These are phyloP conservation scores for Sprattus sprattus DNA, from an alignment of 2,113 vertebrate genomes.

Conservation along the genomic window DNA sequence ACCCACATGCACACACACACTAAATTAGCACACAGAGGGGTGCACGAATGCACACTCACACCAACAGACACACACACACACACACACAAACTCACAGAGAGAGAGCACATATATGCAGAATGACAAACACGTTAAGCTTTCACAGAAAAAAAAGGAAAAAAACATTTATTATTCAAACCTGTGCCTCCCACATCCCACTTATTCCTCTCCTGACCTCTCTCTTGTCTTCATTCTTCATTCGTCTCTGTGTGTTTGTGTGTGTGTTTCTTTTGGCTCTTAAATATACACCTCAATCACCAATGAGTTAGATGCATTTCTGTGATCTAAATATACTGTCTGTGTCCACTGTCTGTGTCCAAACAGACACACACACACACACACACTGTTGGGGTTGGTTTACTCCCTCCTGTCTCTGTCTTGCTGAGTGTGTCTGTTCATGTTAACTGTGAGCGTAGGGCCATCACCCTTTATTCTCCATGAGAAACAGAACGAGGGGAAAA, in stretches of 20 bases:
- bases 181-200: background rate
- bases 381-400: background rate
- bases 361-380: background rate
- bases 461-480: background rate
- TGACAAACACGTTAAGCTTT: background rate
- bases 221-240: background rate
- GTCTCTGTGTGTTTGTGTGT: conserved; percentile 19
- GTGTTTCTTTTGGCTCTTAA: background rate
- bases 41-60: background rate
- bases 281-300: background rate
- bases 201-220: background rate
- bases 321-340: background rate
- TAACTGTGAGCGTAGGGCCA: background rate
- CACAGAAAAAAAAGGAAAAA: background rate
- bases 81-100: too few species aligned
- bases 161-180: too few species aligned
- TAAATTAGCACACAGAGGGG: too few species aligned
- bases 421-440: background rate
- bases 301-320: background rate
- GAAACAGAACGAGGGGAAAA: background rate
- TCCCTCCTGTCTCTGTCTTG: background rate
- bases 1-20: background rate
- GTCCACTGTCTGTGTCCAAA: too few species aligned
- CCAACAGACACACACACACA: too few species aligned
- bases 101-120: background rate